A percentile compares a stretch with the other conserved stretches of the same genome.
These are phyloP conservation scores for Archaeoteleia sp. DNA, from an alignment of 2,888 invertebrate species.

Conservation along the genomic window DNA sequence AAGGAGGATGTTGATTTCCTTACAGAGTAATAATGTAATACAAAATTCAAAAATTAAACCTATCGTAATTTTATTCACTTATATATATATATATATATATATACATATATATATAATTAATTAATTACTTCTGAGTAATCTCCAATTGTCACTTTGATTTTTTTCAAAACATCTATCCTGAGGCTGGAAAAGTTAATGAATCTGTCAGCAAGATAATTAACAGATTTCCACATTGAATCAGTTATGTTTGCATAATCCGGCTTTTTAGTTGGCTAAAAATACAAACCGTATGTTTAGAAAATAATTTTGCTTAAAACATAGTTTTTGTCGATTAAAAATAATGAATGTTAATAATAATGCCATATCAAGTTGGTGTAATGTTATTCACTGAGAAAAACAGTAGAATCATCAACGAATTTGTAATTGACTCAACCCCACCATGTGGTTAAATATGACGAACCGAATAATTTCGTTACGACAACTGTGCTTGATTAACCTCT, in stretches of 20 bases:
- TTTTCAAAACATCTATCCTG: conserved; percentile 76
- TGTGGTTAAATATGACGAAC: too few species aligned
- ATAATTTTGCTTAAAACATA: background rate
- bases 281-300: background rate
- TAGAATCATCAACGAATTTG: too few species aligned
- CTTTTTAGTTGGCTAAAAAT: conserved; percentile 75
- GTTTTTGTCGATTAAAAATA: background rate
- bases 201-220: conserved; percentile 79
- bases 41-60: too few species aligned
- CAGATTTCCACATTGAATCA: conserved; percentile 83
- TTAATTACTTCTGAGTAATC: conserved; percentile 78
- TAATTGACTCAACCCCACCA: too few species aligned
- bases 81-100: background rate
- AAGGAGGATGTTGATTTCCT: conserved; percentile 79
- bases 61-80: too few species aligned
- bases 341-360: conserved; percentile 3
- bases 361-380: too few species aligned
- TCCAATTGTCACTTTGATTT: conserved; percentile 79
- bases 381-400: too few species aligned
- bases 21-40: background rate
- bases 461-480: too few species aligned
- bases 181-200: conserved; percentile 78
- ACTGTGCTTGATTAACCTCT: too few species aligned
- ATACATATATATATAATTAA: background rate
- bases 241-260: conserved; percentile 80